phyloP scores from a whole-genome alignment of 2,797 vertebrate genomes.

The Fratercula arctica region DNA sequence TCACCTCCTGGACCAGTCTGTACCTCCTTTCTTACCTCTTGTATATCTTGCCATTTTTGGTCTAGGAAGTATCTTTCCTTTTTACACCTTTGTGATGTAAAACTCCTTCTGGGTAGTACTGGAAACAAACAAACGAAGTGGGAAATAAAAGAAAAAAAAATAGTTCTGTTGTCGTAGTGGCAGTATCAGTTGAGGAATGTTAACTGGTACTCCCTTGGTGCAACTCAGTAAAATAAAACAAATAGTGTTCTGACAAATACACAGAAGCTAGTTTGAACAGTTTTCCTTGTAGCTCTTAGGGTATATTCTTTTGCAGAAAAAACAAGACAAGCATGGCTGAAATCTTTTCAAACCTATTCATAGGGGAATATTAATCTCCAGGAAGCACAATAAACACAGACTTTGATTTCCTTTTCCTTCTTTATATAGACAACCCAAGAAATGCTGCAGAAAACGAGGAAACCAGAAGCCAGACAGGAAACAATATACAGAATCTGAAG shows the following conservation, averaged over 20 bases:
- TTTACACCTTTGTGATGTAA: background rate
- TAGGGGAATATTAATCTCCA: conserved; percentile 49
- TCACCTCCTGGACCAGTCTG: fast-evolving
- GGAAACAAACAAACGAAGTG: background rate
- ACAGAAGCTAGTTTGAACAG: conserved; percentile 8
- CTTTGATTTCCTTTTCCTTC: conserved; percentile 58
- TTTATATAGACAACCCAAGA: conserved; percentile 36
- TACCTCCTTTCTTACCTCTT: background rate
- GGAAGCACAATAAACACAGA: conserved; percentile 61
- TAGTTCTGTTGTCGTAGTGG: background rate
- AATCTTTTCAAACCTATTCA: conserved; percentile 38
- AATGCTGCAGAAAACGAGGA: conserved; percentile 52
- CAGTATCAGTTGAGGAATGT: background rate
- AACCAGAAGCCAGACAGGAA: conserved; percentile 63
- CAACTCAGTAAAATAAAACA: conserved; percentile 13
- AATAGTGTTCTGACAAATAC: conserved; percentile 21
- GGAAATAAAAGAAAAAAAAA: background rate
- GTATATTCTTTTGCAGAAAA: conserved; percentile 39
- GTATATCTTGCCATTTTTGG: background rate
- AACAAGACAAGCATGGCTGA: conserved; percentile 11
- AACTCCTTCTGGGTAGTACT: background rate
- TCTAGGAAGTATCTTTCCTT: background rate
- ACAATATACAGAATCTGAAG: conserved; percentile 43
- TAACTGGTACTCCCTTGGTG: background rate
- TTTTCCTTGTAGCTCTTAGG: conserved; percentile 22